Evolutionary conservation across 2,113 vertebrate genomes (phyloP), one percentile per base, ranked within the genome.

Genomic region (Nibea albiflora): DNA sequence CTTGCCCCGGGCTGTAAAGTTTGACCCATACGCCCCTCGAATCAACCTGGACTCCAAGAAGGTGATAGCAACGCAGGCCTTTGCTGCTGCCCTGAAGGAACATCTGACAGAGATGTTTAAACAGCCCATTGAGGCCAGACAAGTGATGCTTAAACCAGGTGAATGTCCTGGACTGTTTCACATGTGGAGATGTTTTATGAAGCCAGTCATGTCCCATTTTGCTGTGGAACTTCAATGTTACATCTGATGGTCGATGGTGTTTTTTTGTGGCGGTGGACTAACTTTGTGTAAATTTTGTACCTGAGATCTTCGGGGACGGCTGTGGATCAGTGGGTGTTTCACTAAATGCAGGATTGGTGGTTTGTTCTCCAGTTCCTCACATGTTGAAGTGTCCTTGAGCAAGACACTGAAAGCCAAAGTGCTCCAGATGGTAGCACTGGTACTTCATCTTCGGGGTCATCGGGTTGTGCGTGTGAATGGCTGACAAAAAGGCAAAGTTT

Each of bases 11-110:
- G 56, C 10, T 57, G 24, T 28, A 0, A 84, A 15, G 15, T 93
- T 93, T 81, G 92, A 94, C 0, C 94, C 94, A 0, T 78, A 90
- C 67, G 9, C 50, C 4, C 94, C 95, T 26, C 90, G 85, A 17
- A 64, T 94, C 81, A 90, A 1, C 67, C 50, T 95, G 80, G 92
- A 94, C 80, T 87, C 92, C 42, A 94, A 92, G 72, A 87, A 76
- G 20, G 57, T 95, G 67, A 63, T 73, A 0, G 80, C 85, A 3
- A 28, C 73, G 0, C 82, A 92, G 50, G 68, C 53, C 11, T 92
- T 73, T 69, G 49, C 86, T 20, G 57, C 68, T 47, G 60, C 49
- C 1, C 80, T 96, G 39, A 95, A 87, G 78, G 76, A 92, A 5
- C 53, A 77, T 26, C 80, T 96, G 69, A 49, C 24, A 0, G 84